Base-by-base conservation (phyloP, 1,140 invertebrate genomes). In the Bemisia tabaci region DNA sequence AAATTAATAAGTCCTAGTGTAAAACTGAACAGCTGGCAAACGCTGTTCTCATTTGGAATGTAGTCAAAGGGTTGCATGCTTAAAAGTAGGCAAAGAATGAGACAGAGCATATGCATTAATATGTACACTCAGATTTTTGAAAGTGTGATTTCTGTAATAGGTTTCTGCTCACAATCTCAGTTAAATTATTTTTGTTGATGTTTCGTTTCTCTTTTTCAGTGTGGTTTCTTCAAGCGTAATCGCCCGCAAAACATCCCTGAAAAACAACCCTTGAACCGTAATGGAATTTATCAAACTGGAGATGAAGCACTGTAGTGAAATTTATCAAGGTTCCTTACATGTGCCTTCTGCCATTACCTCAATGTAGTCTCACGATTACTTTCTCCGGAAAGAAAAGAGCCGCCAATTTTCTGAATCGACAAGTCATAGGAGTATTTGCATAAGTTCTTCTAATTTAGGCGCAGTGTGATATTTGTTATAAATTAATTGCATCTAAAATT, bases 151-250 rank as follows among this genome's bases (percentile, higher is more conserved):
- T n/a, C n/a, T n/a, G n/a, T n/a, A n/a, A n/a, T n/a, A n/a, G n/a
- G n/a, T n/a, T n/a, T n/a, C n/a, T n/a, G n/a, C n/a, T n/a, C n/a
- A n/a, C n/a, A n/a, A n/a, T n/a, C n/a, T n/a, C n/a, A n/a, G n/a
- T n/a, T 48, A 48, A 48, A 48, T 17, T 48, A 48, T 9, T 48
- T 48, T 48, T 48, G 48, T 23, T 22, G 39, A 59, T 63, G 22
- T 22, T 66, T 65, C 69, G 68, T 63, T 69, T 74, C 71, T 73
- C 71, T 74, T 70, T 83, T 84, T 33, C 78, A 95, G 91, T 88
- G 89, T 77, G 92, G 92, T 67, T 95, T 95, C 84, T 96, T 95
- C 80, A 92, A 93, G 74, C 84, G 93, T 71, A 92, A 93, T 77
- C 83, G 92, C 60, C 91, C 90, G 59, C 63, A 24, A 2, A 84